Evolutionary conservation across 2,113 vertebrate species (phyloP), one percentile per base, ranked within the genome.

Genomic region (Burhinus oedicnemus): DNA sequence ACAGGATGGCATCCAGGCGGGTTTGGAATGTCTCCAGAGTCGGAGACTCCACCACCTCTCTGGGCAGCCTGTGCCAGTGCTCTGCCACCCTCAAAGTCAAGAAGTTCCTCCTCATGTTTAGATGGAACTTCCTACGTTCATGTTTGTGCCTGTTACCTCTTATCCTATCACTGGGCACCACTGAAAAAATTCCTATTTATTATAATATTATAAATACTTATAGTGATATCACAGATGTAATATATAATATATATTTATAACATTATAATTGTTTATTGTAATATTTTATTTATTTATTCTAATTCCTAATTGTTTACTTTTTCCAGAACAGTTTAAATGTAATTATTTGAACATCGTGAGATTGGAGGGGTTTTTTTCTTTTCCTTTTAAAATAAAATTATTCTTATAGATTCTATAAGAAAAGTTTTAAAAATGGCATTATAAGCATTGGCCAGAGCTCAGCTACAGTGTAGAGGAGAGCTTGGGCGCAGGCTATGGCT

Each of bases 401-500:
- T 74, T 47, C 15, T 8, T 62, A 32, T 6, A 32, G 7, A 19
- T 51, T 52, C 27, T 54, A 5, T 44, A 9, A 52, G 45, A 61
- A 52, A 47, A 49, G 9, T 64, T 49, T 40, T 70, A 2, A 36
- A 76, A 66, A 16, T 11, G 38, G 5, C 13, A 21, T 30, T 13
- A 4, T 3, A 25, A 54, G 51, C 38, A 26, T 9, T 5, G 27
- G 44, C 32, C 11, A 1, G 30, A 40, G 65, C 61, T 65, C 57
- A n/a, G 20, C 52, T 38, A 2, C 10, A 7, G 30, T 19, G n/a
- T 12, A 5, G 23, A 1, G 2, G 29, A n/a, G 45, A 19, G 34
- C 40, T 15, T 13, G 62, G 45, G 13, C 23, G 4, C 13, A 26
- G 61, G 54, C 49, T 51, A 7, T 23, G 23, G 49, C 49, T n/a